phyloP scores from a whole-genome alignment of 2,113 vertebrate species.

The Ameiurus melas region DNA sequence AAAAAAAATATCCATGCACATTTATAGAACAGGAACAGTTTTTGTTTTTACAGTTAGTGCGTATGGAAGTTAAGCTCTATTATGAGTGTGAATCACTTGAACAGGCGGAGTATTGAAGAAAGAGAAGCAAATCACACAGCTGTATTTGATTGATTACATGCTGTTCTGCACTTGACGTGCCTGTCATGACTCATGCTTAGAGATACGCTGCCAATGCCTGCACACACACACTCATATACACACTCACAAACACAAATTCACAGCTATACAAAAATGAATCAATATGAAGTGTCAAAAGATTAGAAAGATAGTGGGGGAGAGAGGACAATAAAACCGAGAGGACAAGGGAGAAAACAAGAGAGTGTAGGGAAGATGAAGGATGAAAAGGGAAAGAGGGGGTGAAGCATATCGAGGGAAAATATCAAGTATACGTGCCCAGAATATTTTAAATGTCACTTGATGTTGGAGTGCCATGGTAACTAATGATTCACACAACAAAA shows the following conservation, averaged over 20 bases:
- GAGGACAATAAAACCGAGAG: background rate
- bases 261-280: constrained; percentile 32
- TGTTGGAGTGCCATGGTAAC: constrained; percentile 63
- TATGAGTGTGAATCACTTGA: constrained; percentile 26
- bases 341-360: background rate
- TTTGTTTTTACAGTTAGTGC: background rate
- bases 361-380: background rate
- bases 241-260: background rate
- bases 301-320: constrained; percentile 19
- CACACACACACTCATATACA: constrained; percentile 2
- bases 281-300: constrained; percentile 18
- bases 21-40: background rate
- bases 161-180: constrained; percentile 34
- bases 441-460: constrained; percentile 53
- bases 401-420: constrained; percentile 24
- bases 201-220: constrained; percentile 16
- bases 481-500: constrained; percentile 58
- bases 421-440: constrained; percentile 56
- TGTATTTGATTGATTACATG: constrained; percentile 46
- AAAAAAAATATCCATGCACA: background rate
- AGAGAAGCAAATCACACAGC: constrained; percentile 23
- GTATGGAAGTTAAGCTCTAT: constrained; percentile 1
- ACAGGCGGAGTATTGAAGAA: constrained; percentile 18
- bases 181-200: constrained; percentile 39
- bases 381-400: constrained; percentile 12